Conservation (phyloP, 2,888 invertebrate genomes). For the Dusona sp. region DNA sequence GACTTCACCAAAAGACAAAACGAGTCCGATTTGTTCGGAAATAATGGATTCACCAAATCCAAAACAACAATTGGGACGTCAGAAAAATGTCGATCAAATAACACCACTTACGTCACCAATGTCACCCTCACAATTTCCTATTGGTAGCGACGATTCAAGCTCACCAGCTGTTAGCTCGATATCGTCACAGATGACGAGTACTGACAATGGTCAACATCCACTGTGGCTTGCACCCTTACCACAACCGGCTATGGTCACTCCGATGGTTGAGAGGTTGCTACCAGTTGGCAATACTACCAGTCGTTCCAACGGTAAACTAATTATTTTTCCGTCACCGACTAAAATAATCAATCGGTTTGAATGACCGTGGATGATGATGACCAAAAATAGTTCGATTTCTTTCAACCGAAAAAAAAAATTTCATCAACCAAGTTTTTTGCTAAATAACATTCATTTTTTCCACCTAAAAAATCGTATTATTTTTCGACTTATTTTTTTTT, state of each 20-base stretch:
- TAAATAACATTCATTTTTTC: too few relatives aligned
- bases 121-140: slow-evolving; percentile 79
- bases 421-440: too few relatives aligned
- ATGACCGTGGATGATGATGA: neutral
- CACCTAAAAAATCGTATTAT: neutral
- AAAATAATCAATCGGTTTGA: neutral
- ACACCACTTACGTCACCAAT: slow-evolving; percentile 79
- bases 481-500: neutral
- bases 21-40: slow-evolving; percentile 65
- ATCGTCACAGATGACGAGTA: slow-evolving; percentile 81
- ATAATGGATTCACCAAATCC: slow-evolving; percentile 75
- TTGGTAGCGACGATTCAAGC: slow-evolving; percentile 81
- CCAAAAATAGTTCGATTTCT: neutral
- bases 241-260: slow-evolving; percentile 75
- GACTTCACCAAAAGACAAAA: slow-evolving; percentile 69
- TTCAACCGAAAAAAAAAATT: too few relatives aligned
- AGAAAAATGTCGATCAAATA: slow-evolving; percentile 78
- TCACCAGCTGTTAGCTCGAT: slow-evolving; percentile 79
- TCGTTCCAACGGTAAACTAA: slow-evolving; percentile 72
- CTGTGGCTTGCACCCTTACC: slow-evolving; percentile 72
- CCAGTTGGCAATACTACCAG: slow-evolving; percentile 86
- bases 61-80: slow-evolving; percentile 79
- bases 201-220: slow-evolving; percentile 78
- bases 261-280: slow-evolving; percentile 86
- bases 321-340: neutral